Conservation (phyloP, 2,113 vertebrate genomes). For the Barnardius zonarius region DNA sequence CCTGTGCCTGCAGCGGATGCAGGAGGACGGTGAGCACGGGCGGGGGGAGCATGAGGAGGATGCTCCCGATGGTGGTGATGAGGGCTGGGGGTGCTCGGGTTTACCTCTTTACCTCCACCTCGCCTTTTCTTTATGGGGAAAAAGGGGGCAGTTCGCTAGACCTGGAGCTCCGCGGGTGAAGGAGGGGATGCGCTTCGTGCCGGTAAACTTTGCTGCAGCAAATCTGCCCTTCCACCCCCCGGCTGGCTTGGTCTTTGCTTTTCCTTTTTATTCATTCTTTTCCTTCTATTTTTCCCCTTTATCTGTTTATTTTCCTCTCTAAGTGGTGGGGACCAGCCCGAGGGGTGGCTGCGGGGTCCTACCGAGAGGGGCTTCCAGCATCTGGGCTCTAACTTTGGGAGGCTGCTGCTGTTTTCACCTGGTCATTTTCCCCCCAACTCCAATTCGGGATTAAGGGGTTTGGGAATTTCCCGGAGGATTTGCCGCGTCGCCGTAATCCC, state of each 20-base stretch:
- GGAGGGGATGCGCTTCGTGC: background rate
- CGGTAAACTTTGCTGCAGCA: conserved; percentile 38
- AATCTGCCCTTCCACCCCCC: background rate
- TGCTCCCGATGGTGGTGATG: background rate
- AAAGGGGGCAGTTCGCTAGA: rapidly evolving
- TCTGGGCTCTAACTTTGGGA: conserved; percentile 26
- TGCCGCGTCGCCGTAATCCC: background rate
- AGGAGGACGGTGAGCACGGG: conserved; percentile 80
- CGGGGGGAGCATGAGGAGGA: background rate
- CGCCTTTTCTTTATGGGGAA: no score
- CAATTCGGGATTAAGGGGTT: background rate
- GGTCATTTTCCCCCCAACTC: background rate
- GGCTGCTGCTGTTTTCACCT: background rate
- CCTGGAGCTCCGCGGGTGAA: background rate
- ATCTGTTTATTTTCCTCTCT: background rate
- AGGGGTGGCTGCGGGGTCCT: background rate
- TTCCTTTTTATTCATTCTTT: background rate
- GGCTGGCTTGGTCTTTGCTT: background rate
- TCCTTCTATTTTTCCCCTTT: background rate
- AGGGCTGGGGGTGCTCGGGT: background rate
- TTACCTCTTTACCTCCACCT: background rate
- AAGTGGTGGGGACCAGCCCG: background rate
- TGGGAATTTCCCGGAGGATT: background rate
- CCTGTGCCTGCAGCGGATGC: conserved; percentile 84
- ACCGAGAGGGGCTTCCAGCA: background rate